Evolutionary conservation across 2,797 vertebrate species (phyloP).

Genomic region (Takifugu ocellatus): DNA sequence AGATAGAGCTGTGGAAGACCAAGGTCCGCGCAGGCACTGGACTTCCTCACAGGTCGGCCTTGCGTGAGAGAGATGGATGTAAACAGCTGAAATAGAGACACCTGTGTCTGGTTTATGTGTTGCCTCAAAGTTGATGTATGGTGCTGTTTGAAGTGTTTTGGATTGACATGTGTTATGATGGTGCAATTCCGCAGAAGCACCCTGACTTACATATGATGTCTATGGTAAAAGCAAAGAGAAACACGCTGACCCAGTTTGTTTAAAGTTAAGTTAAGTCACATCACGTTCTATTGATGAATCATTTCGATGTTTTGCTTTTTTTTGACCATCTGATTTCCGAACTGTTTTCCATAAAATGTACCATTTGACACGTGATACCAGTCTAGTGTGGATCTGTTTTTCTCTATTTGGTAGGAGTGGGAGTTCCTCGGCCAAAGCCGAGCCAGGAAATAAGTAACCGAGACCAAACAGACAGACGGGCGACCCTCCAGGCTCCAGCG

Average conservation of each 20-base stretch:
- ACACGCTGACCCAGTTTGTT: slow-evolving; percentile 15
- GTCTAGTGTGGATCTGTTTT: neutral
- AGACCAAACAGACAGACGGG: slow-evolving; percentile 14
- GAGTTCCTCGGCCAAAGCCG: neutral
- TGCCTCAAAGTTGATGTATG: slow-evolving; percentile 4
- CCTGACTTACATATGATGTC: slow-evolving; percentile 5
- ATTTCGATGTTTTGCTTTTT: neutral
- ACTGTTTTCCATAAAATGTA: no score
- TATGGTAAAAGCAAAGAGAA: slow-evolving; percentile 2
- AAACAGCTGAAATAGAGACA: slow-evolving; percentile 44
- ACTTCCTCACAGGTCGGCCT: slow-evolving; percentile 22
- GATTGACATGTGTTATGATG: slow-evolving; percentile 17
- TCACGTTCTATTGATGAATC: neutral
- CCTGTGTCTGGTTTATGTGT: slow-evolving; percentile 36
- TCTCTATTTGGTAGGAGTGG: slow-evolving; percentile 1
- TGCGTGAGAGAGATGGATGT: slow-evolving; percentile 48
- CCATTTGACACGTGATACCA: slow-evolving; percentile 12
- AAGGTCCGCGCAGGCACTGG: slow-evolving; percentile 33
- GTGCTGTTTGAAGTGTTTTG: slow-evolving; percentile 12
- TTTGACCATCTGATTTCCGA: neutral
- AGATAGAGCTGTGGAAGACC: slow-evolving; percentile 55
- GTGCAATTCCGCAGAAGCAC: slow-evolving; percentile 8
- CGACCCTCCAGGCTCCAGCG: slow-evolving; percentile 20
- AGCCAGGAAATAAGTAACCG: slow-evolving; percentile 18
- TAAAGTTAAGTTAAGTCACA: neutral